Conservation (phyloP, 2,113 vertebrate genomes). For the Pedetes capensis region DNA sequence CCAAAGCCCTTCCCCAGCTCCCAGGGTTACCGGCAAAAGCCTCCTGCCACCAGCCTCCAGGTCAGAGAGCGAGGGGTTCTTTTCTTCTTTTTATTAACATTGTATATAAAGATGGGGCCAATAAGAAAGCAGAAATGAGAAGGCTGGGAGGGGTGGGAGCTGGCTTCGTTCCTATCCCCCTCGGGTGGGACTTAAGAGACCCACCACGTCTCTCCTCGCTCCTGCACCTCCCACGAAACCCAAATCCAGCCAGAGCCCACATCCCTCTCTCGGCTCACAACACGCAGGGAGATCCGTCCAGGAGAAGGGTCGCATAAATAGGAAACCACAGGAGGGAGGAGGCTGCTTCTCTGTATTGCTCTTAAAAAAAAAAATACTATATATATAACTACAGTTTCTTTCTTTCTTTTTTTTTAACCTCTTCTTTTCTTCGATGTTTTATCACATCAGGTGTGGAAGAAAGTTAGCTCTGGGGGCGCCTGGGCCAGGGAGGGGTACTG, state of each 20-base stretch:
- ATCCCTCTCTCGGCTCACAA: conserved; percentile 69
- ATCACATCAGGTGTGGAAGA: conserved; percentile 41
- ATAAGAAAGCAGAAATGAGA: conserved; percentile 70
- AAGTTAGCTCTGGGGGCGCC: not conserved
- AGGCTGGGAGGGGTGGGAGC: conserved; percentile 33
- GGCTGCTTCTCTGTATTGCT: conserved; percentile 61
- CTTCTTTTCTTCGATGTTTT: conserved; percentile 43
- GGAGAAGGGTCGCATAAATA: conserved; percentile 74
- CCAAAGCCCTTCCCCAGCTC: not conserved
- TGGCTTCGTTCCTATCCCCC: conserved; percentile 17
- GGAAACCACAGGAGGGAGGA: conserved; percentile 74
- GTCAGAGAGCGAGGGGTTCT: conserved; percentile 51
- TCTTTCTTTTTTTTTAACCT: too few species aligned
- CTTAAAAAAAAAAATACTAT: conserved; percentile 61
- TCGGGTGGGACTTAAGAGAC: conserved; percentile 3
- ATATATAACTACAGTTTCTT: conserved; percentile 57
- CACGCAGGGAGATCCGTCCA: conserved; percentile 78
- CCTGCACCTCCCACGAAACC: conserved; percentile 6
- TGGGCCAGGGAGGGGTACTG: not conserved
- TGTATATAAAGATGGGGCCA: conserved; percentile 67
- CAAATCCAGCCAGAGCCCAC: conserved; percentile 46
- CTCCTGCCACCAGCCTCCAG: not conserved
- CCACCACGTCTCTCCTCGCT: not conserved
- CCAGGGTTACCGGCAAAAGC: not conserved
- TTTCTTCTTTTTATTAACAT: conserved; percentile 78